A percentile compares a stretch with the other conserved stretches of the same genome.
These are phyloP conservation scores for Emydura subglobosa DNA, from an alignment of 2,113 vertebrate genomes.

Conservation along the genomic window DNA sequence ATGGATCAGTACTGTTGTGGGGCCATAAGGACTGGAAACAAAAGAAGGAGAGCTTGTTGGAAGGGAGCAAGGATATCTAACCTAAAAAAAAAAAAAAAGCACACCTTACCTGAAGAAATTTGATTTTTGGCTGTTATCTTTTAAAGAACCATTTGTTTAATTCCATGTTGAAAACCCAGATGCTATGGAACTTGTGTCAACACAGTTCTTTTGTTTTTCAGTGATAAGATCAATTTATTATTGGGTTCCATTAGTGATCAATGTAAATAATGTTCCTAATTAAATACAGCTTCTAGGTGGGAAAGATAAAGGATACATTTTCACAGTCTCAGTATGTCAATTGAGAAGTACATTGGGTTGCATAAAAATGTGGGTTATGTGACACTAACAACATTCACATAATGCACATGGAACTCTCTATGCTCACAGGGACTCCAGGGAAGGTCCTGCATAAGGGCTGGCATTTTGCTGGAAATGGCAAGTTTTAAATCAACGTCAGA, in stretches of 20 bases:
- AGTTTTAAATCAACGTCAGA: slow-evolving; percentile 52
- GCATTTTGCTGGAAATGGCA: slow-evolving; percentile 68
- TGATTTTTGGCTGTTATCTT: background rate
- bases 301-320: background rate
- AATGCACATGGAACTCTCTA: background rate
- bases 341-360: background rate
- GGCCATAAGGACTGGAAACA: background rate
- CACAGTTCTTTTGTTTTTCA: background rate
- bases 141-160: background rate
- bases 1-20: background rate
- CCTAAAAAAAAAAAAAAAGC: background rate
- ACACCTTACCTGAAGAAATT: background rate
- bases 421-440: background rate
- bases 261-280: background rate
- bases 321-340: accelerated
- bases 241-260: background rate
- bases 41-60: background rate
- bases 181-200: background rate
- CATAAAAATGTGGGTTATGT: background rate
- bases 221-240: background rate
- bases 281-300: background rate
- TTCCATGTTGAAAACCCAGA: background rate
- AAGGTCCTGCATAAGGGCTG: background rate
- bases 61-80: background rate
- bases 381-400: background rate